Conservation (phyloP, 2,797 vertebrate genomes). For the Microcaecilia unicolor region DNA sequence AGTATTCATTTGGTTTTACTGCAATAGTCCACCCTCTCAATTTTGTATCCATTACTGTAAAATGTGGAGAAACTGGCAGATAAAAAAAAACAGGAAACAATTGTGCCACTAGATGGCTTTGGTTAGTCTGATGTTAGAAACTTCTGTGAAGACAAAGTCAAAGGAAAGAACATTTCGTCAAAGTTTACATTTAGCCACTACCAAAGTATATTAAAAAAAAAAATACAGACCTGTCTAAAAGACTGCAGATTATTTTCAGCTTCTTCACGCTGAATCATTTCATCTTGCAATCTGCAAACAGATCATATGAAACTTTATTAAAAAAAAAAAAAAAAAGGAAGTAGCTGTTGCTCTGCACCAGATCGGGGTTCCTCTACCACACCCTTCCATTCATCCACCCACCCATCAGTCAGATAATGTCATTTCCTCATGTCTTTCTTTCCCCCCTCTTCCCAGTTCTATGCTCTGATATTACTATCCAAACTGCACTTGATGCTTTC, state of each 20-base stretch:
- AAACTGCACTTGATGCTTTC: neutral
- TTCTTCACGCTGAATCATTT: slow-evolving; percentile 82
- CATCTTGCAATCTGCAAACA: slow-evolving; percentile 77
- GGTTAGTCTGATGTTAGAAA: neutral
- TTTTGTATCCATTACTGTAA: too few relatives aligned
- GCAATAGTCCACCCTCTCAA: too few relatives aligned
- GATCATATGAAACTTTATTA: too few relatives aligned
- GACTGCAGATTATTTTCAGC: slow-evolving; percentile 80
- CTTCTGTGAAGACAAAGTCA: neutral
- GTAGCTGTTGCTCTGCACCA: neutral
- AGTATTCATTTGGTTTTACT: too few relatives aligned
- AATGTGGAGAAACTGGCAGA: too few relatives aligned
- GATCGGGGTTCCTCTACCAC: slow-evolving; percentile 23
- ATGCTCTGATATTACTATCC: neutral
- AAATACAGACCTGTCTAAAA: slow-evolving; percentile 80
- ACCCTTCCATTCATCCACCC: slow-evolving; percentile 22
- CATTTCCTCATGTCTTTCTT: too few relatives aligned
- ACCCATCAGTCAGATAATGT: too few relatives aligned
- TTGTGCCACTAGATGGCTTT: slow-evolving; percentile 21
- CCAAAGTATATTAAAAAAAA: too few relatives aligned
- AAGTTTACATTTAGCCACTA: neutral
- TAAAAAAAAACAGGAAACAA: too few relatives aligned
- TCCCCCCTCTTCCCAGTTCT: neutral
- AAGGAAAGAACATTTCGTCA: neutral
- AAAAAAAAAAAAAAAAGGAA: neutral